Base-by-base conservation (phyloP, 2,797 vertebrate genomes). In the Syngnathus rostellatus region DNA sequence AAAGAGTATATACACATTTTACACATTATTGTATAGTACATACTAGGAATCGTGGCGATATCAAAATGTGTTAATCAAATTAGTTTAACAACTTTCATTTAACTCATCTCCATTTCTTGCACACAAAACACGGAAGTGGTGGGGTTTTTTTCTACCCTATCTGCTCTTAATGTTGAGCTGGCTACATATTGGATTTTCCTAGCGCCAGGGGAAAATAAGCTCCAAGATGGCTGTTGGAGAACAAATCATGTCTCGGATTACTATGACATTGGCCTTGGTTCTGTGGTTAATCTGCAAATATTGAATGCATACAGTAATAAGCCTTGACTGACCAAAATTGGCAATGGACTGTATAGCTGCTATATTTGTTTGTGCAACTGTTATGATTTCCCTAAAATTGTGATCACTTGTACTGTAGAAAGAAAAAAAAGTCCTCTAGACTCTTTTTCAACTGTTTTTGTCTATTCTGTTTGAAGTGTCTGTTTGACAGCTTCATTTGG, bases 401-500 rank as follows among this genome's bases (percentile, higher is more conserved):
- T 72, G 82, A 79, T 81, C 73, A 75, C 75, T 81, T 43, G 11
- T 67, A 64, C 75, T 76, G 74, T 69, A 11, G 31, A 43, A 25
- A 50, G 55, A 71, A 73, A 61, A 60, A 60, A 68, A 60, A 65
- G 55, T 69, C 62, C 71, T 77, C 79, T 76, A 65, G 68, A 60
- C 66, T 76, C 11, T 82, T 81, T 88, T 85, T 80, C 64, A 84
- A 76, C 75, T 73, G 68, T 72, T 61, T 68, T 73, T 72, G 75
- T 77, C 69, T 73, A 81, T 88, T 86, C 84, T 68, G 85, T 87
- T 87, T 86, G 80, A 88, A 83, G 84, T 81, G 31, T 19, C 1
- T 14, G 73, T 76, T 82, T 86, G 84, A 88, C 78, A 79, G 85
- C 81, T 87, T 83, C 78, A 82, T 88, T 87, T 89, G 81, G 85